phyloP scores from a whole-genome alignment of 2,113 vertebrate genomes.

The Athene cunicularia region DNA sequence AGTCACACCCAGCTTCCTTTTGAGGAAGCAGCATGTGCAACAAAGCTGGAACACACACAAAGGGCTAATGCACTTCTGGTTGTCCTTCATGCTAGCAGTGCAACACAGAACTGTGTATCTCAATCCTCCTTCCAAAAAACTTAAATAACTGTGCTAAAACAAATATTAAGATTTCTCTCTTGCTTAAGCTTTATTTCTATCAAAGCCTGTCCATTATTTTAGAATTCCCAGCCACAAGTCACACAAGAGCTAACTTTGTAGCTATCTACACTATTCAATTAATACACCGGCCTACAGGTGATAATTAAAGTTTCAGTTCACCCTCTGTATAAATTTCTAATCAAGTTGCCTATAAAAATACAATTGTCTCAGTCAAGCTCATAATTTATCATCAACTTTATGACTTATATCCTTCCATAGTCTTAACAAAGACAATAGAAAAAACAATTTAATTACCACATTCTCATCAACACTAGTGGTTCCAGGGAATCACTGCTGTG shows the following conservation, averaged over 20 bases:
- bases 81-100: neutral
- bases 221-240: constrained; percentile 43
- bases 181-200: neutral
- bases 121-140: neutral
- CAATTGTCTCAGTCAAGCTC: neutral
- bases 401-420: neutral
- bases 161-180: neutral
- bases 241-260: neutral
- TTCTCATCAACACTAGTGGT: neutral
- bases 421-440: neutral
- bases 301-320: constrained; percentile 7
- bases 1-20: neutral
- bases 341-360: neutral
- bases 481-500: neutral
- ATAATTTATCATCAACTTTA: neutral
- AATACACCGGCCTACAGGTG: neutral
- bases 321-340: constrained; percentile 5
- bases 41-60: neutral
- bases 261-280: neutral
- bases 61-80: neutral
- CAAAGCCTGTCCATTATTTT: neutral
- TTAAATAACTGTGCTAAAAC: neutral
- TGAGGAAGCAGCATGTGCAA: neutral
- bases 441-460: neutral
- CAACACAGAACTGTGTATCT: neutral